phyloP scores from a whole-genome alignment of 30 jellyfish, hydroid and myxozoan genomes.

The Hydractinia echinata region DNA sequence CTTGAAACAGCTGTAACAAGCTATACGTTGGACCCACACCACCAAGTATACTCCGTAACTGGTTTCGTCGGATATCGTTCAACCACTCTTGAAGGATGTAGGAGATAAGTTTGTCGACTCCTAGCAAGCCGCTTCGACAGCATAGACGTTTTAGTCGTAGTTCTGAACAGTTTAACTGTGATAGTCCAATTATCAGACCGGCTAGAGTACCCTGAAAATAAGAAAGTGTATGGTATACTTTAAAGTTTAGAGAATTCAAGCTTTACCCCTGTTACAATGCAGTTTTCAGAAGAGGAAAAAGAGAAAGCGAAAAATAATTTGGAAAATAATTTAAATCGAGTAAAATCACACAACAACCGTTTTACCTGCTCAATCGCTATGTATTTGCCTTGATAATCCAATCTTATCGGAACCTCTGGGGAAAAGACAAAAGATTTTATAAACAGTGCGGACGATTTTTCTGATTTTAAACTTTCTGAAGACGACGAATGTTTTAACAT shows the following conservation, averaged over 20 bases:
- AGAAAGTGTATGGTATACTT: too few relatives aligned
- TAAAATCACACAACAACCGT: background rate
- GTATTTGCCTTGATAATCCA: conserved; percentile 91
- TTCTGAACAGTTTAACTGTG: conserved; percentile 91
- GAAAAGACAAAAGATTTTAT: conserved; percentile 83
- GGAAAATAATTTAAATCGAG: background rate
- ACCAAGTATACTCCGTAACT: conserved; percentile 83
- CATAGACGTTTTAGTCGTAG: conserved; percentile 74
- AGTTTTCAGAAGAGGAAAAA: too few relatives aligned
- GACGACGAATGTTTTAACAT: background rate
- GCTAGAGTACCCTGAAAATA: conserved; percentile 98
- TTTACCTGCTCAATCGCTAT: conserved; percentile 84
- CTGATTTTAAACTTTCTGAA: conserved; percentile 21
- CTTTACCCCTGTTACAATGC: background rate
- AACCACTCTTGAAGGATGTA: conserved; percentile 85
- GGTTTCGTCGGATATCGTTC: conserved; percentile 77
- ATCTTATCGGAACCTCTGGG: conserved; percentile 97
- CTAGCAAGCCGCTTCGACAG: conserved; percentile 97
- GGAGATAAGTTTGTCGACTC: conserved; percentile 63
- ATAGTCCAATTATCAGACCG: conserved; percentile 90
- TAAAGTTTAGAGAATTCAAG: background rate
- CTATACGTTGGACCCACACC: conserved; percentile 99
- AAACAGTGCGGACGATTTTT: conserved; percentile 53
- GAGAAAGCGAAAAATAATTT: background rate
- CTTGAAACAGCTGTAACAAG: conserved; percentile 90